phyloP scores from a whole-genome alignment of 1,140 invertebrate species.

The Drosophila persimilis region DNA sequence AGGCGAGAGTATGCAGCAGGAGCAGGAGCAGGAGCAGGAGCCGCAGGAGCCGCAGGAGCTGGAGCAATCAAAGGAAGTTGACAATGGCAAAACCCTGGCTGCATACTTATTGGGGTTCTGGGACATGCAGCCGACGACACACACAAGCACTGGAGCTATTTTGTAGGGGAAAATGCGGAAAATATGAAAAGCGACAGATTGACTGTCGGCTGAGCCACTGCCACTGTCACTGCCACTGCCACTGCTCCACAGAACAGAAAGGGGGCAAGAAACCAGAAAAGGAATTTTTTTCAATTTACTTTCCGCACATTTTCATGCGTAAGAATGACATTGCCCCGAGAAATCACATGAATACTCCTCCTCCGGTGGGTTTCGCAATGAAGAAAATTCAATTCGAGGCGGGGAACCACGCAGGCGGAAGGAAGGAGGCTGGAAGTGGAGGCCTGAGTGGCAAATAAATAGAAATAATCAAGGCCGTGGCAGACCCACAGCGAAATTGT shows the following conservation, averaged over 20 bases:
- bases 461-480: conserved; percentile 27
- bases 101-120: conserved; percentile 73
- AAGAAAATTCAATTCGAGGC: conserved; percentile 40
- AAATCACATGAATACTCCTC: conserved; percentile 54
- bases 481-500: no score
- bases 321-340: conserved; percentile 46
- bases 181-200: conserved; percentile 63
- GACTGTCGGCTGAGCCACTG: conserved; percentile 7
- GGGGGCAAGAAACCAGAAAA: conserved; percentile 23
- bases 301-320: conserved; percentile 60
- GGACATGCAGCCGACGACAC: conserved; percentile 50
- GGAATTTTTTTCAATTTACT: conserved; percentile 75
- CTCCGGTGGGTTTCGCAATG: conserved; percentile 26
- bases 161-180: conserved; percentile 47
- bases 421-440: not conserved
- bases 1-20: conserved; percentile 28
- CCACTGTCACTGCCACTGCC: no score
- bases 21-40: conserved; percentile 5
- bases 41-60: not conserved
- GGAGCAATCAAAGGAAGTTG: conserved; percentile 51
- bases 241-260: not conserved
- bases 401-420: conserved; percentile 20
- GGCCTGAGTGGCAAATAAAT: conserved; percentile 47
- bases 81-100: conserved; percentile 62
- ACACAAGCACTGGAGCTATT: conserved; percentile 55